Conservation (phyloP, 2,797 vertebrate species). For the Liparis tanakae region DNA sequence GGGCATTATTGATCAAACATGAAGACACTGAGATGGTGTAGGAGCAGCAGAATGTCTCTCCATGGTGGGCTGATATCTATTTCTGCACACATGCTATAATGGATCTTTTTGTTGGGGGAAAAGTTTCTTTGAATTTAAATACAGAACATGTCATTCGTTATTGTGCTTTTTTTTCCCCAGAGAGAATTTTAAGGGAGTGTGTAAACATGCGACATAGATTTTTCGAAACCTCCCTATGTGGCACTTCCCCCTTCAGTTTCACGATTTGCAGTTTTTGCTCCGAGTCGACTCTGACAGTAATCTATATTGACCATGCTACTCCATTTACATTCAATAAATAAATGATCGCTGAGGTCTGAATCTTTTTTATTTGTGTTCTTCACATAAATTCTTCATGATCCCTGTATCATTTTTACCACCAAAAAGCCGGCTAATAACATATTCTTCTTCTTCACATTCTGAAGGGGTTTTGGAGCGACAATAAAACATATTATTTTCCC, state of each 20-base stretch:
- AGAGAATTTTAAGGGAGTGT: not conserved
- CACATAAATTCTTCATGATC: constrained; percentile 61
- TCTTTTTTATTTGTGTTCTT: constrained; percentile 35
- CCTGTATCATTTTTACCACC: constrained; percentile 57
- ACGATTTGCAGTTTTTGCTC: constrained; percentile 42
- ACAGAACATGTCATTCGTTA: not conserved
- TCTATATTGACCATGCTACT: constrained; percentile 40
- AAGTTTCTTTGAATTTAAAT: constrained; percentile 11
- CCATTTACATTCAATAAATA: constrained; percentile 61
- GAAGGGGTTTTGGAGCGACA: constrained; percentile 54
- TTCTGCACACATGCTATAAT: not conserved
- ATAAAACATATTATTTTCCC: constrained; percentile 63
- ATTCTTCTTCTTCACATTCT: constrained; percentile 47
- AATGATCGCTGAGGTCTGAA: constrained; percentile 52
- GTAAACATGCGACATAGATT: constrained; percentile 1
- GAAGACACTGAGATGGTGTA: not conserved
- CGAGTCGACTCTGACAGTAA: constrained; percentile 31
- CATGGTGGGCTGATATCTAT: not conserved
- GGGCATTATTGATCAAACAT: not conserved
- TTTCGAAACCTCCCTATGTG: constrained; percentile 8
- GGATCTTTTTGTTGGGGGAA: constrained; percentile 3
- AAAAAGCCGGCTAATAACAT: constrained; percentile 42
- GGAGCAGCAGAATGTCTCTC: not conserved
- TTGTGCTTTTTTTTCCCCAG: not conserved
- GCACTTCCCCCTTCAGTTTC: constrained; percentile 20